Evolutionary conservation across 2,888 invertebrate species (phyloP).

Genomic region (Mythimna vitellina): DNA sequence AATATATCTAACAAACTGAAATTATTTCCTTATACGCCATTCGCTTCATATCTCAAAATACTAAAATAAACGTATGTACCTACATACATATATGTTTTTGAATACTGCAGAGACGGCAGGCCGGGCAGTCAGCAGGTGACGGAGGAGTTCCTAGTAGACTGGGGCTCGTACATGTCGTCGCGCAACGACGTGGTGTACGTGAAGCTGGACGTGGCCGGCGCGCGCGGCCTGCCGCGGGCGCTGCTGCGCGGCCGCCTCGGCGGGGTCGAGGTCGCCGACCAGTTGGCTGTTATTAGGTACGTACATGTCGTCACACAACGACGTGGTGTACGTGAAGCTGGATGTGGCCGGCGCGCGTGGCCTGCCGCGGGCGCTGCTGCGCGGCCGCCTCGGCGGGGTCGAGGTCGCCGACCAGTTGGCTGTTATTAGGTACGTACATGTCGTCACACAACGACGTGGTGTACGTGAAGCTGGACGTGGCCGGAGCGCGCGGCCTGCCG

Average conservation of each 20-base stretch:
- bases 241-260: conserved; percentile 96
- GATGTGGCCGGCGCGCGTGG: conserved; percentile 97
- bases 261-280: conserved; percentile 97
- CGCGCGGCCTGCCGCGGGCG: conserved; percentile 94
- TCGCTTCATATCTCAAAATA: neutral
- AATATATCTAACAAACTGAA: neutral
- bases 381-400: conserved; percentile 95
- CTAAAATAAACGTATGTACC: neutral
- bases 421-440: conserved; percentile 92
- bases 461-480: too few species aligned
- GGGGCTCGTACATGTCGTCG: conserved; percentile 98
- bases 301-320: conserved; percentile 96
- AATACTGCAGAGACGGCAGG: conserved; percentile 94
- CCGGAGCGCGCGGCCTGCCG: too few species aligned
- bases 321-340: conserved; percentile 97
- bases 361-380: conserved; percentile 95
- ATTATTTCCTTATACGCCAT: neutral
- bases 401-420: conserved; percentile 98
- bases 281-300: conserved; percentile 95
- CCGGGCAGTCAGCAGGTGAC: conserved; percentile 98
- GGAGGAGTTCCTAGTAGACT: conserved; percentile 96
- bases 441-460: too few species aligned
- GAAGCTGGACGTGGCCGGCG: conserved; percentile 97
- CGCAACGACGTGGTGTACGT: conserved; percentile 97
- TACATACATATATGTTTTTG: neutral